phyloP scores from a whole-genome alignment of 2,113 vertebrate genomes.

The Calonectris borealis region DNA sequence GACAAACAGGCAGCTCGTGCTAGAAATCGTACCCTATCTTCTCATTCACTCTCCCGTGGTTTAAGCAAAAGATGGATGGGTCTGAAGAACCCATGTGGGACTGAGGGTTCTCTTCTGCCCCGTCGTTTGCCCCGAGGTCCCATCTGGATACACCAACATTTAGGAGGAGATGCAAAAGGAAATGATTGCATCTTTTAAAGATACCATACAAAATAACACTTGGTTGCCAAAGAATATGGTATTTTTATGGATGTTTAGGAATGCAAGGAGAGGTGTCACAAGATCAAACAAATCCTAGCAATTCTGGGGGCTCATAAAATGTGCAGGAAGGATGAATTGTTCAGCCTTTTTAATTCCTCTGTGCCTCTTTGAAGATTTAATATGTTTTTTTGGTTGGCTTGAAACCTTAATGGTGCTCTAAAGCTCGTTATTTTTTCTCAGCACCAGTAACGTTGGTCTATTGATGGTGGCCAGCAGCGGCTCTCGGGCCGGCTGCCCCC shows the following conservation, averaged over 20 bases:
- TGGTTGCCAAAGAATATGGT: background rate
- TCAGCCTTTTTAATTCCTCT: background rate
- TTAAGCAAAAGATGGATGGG: background rate
- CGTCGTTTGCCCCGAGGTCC: background rate
- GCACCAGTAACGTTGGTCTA: rapidly evolving
- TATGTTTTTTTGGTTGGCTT: background rate
- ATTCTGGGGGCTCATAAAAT: slow-evolving; percentile 3
- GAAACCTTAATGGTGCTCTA: background rate
- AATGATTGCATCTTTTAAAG: background rate
- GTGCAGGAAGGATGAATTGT: background rate
- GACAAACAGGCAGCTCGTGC: background rate
- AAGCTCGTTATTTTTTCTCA: background rate
- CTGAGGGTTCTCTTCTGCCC: background rate
- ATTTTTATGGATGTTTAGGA: background rate
- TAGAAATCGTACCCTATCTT: rapidly evolving
- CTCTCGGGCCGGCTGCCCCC: background rate
- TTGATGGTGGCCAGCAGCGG: background rate
- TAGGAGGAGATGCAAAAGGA: background rate
- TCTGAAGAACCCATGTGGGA: background rate
- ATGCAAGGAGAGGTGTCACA: background rate
- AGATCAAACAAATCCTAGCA: slow-evolving; percentile 12
- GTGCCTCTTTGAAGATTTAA: background rate
- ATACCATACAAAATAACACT: background rate
- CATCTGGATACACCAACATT: background rate
- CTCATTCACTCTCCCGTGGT: background rate